Evolutionary conservation across 2,797 vertebrate species (phyloP).

Genomic region (Mormyrus proboscirostris): DNA sequence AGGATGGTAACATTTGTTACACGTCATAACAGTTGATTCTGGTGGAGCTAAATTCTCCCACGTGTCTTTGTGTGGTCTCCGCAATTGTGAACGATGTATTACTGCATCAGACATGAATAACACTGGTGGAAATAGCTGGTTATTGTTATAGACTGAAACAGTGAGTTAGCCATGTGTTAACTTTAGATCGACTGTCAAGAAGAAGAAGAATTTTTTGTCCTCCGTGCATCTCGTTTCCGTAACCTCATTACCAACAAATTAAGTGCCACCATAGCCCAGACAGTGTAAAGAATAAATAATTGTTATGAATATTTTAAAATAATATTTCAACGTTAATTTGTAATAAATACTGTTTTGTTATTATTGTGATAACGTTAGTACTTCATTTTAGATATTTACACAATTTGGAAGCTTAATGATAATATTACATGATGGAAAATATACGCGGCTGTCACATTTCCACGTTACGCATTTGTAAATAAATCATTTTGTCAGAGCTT

Average conservation of each 20-base stretch:
- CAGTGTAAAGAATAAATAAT: neutral
- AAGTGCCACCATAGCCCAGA: neutral
- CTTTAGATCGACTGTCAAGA: neutral
- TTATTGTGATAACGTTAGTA: neutral
- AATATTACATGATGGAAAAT: neutral
- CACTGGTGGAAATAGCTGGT: neutral
- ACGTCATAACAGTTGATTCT: neutral
- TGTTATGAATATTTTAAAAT: neutral
- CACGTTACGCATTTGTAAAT: neutral
- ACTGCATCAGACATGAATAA: neutral
- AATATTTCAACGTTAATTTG: neutral
- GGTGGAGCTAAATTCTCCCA: neutral
- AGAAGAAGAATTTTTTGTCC: neutral
- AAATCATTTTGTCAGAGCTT: neutral
- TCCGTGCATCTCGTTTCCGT: neutral
- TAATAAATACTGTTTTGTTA: neutral
- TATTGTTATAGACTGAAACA: neutral
- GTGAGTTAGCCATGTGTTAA: neutral
- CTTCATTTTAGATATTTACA: neutral
- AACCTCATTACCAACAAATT: neutral
- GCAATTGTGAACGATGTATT: neutral
- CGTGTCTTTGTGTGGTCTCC: neutral
- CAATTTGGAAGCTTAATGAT: neutral
- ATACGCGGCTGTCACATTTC: neutral
- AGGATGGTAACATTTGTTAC: neutral